These are phyloP conservation scores for Brienomyrus longianalis DNA, from an alignment of 2,113 vertebrate species.

Conservation along the genomic window DNA sequence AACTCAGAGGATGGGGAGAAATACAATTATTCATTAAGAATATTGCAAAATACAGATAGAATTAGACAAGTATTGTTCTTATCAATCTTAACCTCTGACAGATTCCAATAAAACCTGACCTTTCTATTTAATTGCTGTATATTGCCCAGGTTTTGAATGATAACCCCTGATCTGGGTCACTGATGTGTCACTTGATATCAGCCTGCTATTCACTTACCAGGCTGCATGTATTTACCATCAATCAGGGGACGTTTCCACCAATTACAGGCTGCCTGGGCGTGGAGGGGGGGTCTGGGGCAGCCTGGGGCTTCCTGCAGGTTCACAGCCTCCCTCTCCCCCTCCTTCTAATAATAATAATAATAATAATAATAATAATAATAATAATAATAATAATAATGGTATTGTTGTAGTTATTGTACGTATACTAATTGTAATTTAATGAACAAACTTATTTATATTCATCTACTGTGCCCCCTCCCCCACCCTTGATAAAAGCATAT, in stretches of 20 bases:
- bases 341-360: background rate
- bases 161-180: slow-evolving; percentile 47
- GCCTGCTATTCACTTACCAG: slow-evolving; percentile 42
- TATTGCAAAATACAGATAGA: slow-evolving; percentile 48
- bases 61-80: slow-evolving; percentile 52
- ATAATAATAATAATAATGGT: background rate
- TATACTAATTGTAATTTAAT: background rate
- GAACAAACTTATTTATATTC: background rate
- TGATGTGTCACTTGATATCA: slow-evolving; percentile 31
- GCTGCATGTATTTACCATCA: slow-evolving; percentile 42
- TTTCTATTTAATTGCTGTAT: slow-evolving; percentile 44
- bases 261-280: slow-evolving; percentile 26
- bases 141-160: slow-evolving; percentile 44
- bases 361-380: background rate
- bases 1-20: background rate
- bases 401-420: background rate
- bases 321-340: background rate
- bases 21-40: slow-evolving; percentile 39
- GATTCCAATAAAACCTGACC: slow-evolving; percentile 52
- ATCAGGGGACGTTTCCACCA: slow-evolving; percentile 41
- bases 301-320: background rate
- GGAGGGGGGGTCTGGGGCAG: background rate
- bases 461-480: background rate
- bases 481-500: background rate
- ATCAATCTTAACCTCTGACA: slow-evolving; percentile 48